phyloP scores from a whole-genome alignment of 2,797 vertebrate genomes.

The Poecilia picta region DNA sequence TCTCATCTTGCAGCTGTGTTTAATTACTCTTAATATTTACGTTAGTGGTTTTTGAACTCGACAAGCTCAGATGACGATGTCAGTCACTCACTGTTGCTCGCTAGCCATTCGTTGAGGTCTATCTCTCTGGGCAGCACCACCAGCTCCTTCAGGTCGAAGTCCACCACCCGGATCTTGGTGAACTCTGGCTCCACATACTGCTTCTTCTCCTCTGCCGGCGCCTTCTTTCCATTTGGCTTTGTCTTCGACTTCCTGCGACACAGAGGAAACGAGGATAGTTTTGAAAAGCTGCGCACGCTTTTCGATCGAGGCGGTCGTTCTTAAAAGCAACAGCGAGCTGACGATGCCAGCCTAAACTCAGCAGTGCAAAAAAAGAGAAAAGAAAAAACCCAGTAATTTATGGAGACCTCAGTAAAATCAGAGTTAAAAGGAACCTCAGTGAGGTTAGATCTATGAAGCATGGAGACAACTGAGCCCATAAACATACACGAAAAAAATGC shows the following conservation, averaged over 20 bases:
- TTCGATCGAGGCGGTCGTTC: not conserved
- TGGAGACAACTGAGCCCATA: not conserved
- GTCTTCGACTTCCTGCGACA: slow-evolving; percentile 93
- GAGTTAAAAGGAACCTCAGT: not conserved
- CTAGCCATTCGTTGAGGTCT: slow-evolving; percentile 99
- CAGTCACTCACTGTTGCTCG: slow-evolving; percentile 93
- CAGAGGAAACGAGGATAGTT: slow-evolving; percentile 7
- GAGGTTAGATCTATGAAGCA: not conserved
- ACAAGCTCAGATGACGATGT: not conserved
- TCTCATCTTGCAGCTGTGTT: not conserved
- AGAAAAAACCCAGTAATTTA: not conserved
- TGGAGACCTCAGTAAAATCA: not conserved
- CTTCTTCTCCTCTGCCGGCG: slow-evolving; percentile 93
- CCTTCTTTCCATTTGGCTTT: slow-evolving; percentile 99
- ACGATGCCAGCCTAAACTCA: not conserved
- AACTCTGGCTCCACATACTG: slow-evolving; percentile 94
- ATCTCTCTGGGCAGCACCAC: slow-evolving; percentile 97
- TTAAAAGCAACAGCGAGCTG: not conserved
- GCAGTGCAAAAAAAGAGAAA: not conserved
- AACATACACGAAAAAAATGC: not conserved
- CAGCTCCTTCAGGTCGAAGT: slow-evolving; percentile 96
- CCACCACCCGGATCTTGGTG: slow-evolving; percentile 92
- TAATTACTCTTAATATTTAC: not conserved
- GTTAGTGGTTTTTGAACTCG: not conserved
- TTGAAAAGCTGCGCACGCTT: slow-evolving; percentile 1